These are phyloP conservation scores for Aphaenogaster ashmeadi DNA, from an alignment of 1,140 invertebrate genomes.

Conservation along the genomic window DNA sequence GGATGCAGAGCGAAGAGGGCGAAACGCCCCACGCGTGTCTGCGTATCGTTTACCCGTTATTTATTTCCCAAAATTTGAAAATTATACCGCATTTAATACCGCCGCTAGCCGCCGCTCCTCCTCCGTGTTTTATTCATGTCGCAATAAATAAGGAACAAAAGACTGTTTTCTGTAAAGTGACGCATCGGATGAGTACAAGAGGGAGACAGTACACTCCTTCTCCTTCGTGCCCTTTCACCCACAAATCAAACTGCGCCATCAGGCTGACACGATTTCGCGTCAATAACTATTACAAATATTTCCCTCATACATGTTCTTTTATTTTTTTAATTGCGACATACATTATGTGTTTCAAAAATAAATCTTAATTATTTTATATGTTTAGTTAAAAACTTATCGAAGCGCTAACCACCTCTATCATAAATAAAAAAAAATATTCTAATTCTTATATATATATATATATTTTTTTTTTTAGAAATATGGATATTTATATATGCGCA, in stretches of 20 bases:
- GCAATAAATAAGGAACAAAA: constrained; percentile 85
- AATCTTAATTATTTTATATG: neutral
- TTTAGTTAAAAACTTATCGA: neutral
- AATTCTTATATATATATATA: neutral
- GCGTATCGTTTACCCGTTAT: constrained; percentile 86
- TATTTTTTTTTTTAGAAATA: neutral
- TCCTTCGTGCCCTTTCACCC: neutral
- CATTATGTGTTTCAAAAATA: neutral
- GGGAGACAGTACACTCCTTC: constrained; percentile 41
- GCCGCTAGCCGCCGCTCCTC: constrained; percentile 67
- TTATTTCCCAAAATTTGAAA: constrained; percentile 87
- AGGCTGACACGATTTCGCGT: neutral
- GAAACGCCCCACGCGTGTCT: constrained; percentile 79
- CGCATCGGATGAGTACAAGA: constrained; percentile 54
- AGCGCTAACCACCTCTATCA: too few species aligned
- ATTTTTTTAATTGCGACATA: neutral
- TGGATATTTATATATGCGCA: neutral
- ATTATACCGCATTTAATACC: constrained; percentile 86
- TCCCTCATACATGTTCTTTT: neutral
- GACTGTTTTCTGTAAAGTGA: constrained; percentile 82
- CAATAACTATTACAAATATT: constrained; percentile 30
- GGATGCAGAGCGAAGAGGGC: constrained; percentile 66
- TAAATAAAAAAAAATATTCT: neutral
- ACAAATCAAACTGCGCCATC: constrained; percentile 49
- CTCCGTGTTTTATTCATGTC: constrained; percentile 86